phyloP scores from a whole-genome alignment of 2,888 invertebrate genomes.

The Lobophora halterata region DNA sequence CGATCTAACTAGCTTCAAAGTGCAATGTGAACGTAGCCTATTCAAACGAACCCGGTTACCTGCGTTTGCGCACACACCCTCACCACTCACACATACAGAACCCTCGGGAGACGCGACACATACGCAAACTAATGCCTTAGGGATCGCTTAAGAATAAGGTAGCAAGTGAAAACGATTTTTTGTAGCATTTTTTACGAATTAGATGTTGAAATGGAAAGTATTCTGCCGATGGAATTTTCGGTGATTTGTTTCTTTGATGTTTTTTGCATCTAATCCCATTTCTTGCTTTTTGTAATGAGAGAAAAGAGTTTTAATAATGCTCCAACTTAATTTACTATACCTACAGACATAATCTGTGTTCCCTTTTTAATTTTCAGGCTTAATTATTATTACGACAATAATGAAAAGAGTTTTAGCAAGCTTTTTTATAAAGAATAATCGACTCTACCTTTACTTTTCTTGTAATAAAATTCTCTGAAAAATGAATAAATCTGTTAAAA shows the following conservation, averaged over 20 bases:
- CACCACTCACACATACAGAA: constrained; percentile 32
- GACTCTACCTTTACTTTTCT: too few species aligned
- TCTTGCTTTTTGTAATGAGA: too few species aligned
- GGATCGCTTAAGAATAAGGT: constrained; percentile 48
- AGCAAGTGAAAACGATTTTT: constrained; percentile 48
- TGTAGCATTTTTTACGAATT: constrained; percentile 28
- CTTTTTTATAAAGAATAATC: too few species aligned
- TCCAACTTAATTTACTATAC: too few species aligned
- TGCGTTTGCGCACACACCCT: constrained; percentile 56
- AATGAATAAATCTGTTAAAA: too few species aligned
- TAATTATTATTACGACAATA: too few species aligned
- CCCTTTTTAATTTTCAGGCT: too few species aligned
- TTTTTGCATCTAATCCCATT: too few species aligned
- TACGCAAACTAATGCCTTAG: constrained; percentile 60
- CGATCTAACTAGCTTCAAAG: constrained; percentile 54
- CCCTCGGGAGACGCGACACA: constrained; percentile 61
- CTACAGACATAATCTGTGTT: too few species aligned
- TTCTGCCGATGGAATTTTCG: constrained; percentile 33
- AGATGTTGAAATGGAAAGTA: constrained; percentile 34
- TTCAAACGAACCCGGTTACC: constrained; percentile 74
- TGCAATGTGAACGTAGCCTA: constrained; percentile 54
- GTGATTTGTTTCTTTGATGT: constrained; percentile 26
- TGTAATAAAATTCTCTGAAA: too few species aligned
- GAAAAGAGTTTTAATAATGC: too few species aligned
- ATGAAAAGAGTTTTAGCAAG: too few species aligned